A percentile compares a stretch with the other conserved stretches of the same genome.
Evolutionary conservation across 2,113 vertebrate genomes (phyloP).

Genomic region (Myotis brandtii): DNA sequence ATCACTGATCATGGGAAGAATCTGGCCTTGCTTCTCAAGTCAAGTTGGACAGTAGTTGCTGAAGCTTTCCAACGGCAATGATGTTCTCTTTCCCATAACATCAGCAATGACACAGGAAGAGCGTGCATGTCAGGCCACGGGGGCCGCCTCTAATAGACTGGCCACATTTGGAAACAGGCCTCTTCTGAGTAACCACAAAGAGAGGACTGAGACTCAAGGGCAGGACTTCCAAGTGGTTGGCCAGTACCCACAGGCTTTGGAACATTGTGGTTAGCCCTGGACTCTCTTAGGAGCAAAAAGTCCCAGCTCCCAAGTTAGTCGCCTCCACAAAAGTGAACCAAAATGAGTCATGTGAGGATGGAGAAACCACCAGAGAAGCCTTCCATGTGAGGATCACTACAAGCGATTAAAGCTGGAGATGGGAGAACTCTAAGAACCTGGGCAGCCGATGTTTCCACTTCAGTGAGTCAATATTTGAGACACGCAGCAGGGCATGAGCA

Average conservation of each 20-base stretch:
- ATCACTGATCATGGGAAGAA: conserved; percentile 57
- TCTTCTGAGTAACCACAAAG: conserved; percentile 53
- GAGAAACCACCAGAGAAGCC: conserved; percentile 24
- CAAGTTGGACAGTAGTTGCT: neutral
- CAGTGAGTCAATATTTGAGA: neutral
- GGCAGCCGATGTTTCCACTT: neutral
- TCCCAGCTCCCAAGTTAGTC: conserved; percentile 21
- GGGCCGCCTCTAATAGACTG: neutral
- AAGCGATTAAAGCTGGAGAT: neutral
- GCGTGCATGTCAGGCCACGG: neutral
- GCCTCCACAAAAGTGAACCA: conserved; percentile 66
- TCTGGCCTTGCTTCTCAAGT: conserved; percentile 26
- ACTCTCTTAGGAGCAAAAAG: conserved; percentile 42
- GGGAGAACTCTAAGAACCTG: neutral
- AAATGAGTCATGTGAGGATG: conserved; percentile 67
- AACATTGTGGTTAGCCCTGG: conserved; percentile 60
- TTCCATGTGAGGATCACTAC: neutral
- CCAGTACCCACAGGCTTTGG: neutral
- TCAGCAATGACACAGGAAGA: neutral
- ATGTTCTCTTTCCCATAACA: conserved; percentile 60
- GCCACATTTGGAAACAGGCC: neutral
- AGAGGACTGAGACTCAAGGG: neutral
- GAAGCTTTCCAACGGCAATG: neutral
- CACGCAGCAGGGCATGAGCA: neutral
- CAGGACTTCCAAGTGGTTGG: conserved; percentile 12